Percentiles rank a stretch among this genome's conserved stretches.
phyloP scores from a whole-genome alignment of 2,797 vertebrate genomes.

The Enteromius treurensis region DNA sequence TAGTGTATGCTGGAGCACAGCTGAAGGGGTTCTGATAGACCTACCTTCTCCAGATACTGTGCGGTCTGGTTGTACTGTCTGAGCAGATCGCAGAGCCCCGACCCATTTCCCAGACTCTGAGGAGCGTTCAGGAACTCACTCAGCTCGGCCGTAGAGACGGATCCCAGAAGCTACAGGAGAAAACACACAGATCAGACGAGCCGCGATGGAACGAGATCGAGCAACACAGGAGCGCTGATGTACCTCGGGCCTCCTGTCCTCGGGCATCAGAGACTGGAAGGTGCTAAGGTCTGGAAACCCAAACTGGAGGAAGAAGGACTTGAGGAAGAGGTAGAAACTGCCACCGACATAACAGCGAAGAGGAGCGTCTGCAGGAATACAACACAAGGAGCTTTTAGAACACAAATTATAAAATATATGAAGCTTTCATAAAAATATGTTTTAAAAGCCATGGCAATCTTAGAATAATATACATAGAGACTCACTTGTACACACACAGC shows the following conservation, averaged over 20 bases:
- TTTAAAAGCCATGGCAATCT: neutral
- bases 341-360: slow-evolving; percentile 66
- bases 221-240: neutral
- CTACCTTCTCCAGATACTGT: slow-evolving; percentile 69
- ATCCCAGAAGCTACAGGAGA: slow-evolving; percentile 65
- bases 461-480: too few species aligned
- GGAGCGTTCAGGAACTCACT: slow-evolving; percentile 63
- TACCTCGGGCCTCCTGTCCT: slow-evolving; percentile 63
- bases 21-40: neutral
- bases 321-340: slow-evolving; percentile 69
- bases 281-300: slow-evolving; percentile 65
- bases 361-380: slow-evolving; percentile 52
- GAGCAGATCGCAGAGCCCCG: slow-evolving; percentile 67
- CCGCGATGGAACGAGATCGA: neutral
- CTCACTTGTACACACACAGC: too few species aligned
- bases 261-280: slow-evolving; percentile 67
- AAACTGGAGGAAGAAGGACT: slow-evolving; percentile 66
- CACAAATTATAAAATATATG: neutral
- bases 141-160: slow-evolving; percentile 66
- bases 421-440: neutral
- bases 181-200: neutral
- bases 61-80: slow-evolving; percentile 65
- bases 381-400: neutral
- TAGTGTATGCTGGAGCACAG: neutral
- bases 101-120: slow-evolving; percentile 40